Conservation (phyloP, 1,140 invertebrate genomes). For the Trialeurodes vaporariorum region DNA sequence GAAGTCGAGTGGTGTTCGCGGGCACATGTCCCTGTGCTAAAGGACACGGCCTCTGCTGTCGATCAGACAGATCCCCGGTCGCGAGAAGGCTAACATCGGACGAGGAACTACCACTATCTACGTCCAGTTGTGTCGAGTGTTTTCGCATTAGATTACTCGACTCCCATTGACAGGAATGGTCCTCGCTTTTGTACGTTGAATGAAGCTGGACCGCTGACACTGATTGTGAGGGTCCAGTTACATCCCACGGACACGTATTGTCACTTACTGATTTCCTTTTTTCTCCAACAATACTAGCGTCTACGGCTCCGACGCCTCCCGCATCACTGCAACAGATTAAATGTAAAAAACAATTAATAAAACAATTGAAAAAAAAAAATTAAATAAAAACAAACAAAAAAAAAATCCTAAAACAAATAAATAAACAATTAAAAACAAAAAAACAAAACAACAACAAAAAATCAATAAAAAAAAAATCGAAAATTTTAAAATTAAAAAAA, state of each 20-base stretch:
- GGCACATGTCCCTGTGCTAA: slow-evolving; percentile 12
- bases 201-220: too few relatives aligned
- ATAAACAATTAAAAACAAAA: too few relatives aligned
- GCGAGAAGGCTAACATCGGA: slow-evolving; percentile 54
- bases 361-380: slow-evolving; percentile 36
- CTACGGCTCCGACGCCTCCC: slow-evolving; percentile 35
- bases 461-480: too few relatives aligned
- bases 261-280: slow-evolving; percentile 27
- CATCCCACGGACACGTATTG: slow-evolving; percentile 58
- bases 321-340: slow-evolving; percentile 26
- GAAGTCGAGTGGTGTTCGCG: slow-evolving; percentile 1
- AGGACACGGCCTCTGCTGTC: slow-evolving; percentile 30
- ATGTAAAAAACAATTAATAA: slow-evolving; percentile 37
- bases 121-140: slow-evolving; percentile 43
- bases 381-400: too few relatives aligned
- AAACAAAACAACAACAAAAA: too few relatives aligned
- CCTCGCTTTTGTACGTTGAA: too few relatives aligned
- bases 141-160: slow-evolving; percentile 36
- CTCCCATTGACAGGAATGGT: slow-evolving; percentile 16
- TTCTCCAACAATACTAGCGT: slow-evolving; percentile 28
- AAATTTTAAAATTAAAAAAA: too few relatives aligned
- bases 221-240: slow-evolving; percentile 20
- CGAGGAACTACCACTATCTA: slow-evolving; percentile 42
- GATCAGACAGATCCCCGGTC: slow-evolving; percentile 35
- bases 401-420: too few relatives aligned